Conservation (phyloP, 2,113 vertebrate genomes). For the Phylloscopus whistleri region DNA sequence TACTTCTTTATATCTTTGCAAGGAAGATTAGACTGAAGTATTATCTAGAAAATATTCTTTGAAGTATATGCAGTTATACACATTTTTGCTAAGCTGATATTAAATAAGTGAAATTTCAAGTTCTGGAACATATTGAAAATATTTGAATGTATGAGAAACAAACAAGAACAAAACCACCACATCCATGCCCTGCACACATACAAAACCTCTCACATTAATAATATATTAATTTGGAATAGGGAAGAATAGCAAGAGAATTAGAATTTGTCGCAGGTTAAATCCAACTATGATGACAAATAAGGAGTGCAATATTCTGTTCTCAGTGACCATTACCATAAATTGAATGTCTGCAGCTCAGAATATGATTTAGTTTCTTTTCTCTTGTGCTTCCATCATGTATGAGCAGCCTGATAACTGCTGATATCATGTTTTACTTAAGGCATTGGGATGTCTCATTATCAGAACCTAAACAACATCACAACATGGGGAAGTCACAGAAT, state of each 20-base stretch:
- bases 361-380: accelerated
- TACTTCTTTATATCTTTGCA: background rate
- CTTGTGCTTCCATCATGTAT: background rate
- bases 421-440: background rate
- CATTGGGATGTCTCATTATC: background rate
- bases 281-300: background rate
- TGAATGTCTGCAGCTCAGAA: background rate
- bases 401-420: background rate
- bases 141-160: background rate
- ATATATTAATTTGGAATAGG: background rate
- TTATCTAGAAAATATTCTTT: background rate
- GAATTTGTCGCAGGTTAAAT: background rate
- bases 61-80: background rate
- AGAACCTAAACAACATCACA: accelerated
- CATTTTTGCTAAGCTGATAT: background rate
- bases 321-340: background rate
- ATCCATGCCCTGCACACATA: background rate
- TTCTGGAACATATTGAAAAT: background rate
- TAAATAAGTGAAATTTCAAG: background rate
- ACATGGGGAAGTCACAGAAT: background rate
- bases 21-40: background rate
- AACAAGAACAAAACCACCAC: background rate
- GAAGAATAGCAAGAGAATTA: background rate
- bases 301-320: background rate
- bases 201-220: background rate